These are phyloP conservation scores for Pygoscelis adeliae DNA, from an alignment of 2,113 vertebrate genomes.

Conservation along the genomic window DNA sequence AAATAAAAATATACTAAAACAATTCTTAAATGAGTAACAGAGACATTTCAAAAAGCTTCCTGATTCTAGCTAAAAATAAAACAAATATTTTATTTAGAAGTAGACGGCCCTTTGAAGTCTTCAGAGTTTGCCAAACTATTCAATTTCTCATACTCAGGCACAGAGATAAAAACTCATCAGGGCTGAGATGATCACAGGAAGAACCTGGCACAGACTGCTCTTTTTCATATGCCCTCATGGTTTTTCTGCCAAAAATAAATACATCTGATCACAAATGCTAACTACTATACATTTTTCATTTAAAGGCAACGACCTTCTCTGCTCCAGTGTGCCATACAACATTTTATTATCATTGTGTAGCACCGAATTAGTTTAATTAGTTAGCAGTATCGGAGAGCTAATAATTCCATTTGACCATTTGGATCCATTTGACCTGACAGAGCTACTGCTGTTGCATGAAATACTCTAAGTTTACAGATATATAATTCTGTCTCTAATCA, in stretches of 20 bases:
- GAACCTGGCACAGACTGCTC: constrained; percentile 44
- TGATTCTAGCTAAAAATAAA: constrained; percentile 39
- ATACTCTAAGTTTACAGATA: neutral
- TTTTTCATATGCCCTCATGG: constrained; percentile 46
- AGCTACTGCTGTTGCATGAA: neutral
- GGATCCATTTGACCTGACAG: neutral
- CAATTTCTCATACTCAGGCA: constrained; percentile 43
- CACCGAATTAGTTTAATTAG: neutral
- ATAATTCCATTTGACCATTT: neutral
- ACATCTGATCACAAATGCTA: constrained; percentile 37
- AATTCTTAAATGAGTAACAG: neutral
- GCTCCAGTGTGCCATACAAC: neutral
- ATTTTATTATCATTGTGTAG: constrained; percentile 1
- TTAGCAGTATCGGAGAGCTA: neutral
- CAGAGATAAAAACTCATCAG: constrained; percentile 48
- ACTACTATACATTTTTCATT: constrained; percentile 48
- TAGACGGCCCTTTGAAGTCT: constrained; percentile 23
- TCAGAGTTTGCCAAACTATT: constrained; percentile 43
- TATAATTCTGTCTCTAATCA: neutral
- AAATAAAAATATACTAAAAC: neutral
- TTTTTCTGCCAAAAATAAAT: constrained; percentile 61
- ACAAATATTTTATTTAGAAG: constrained; percentile 40
- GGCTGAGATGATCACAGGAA: constrained; percentile 59
- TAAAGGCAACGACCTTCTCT: constrained; percentile 28
- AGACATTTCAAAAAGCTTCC: neutral